These are phyloP conservation scores for Drosophila littoralis DNA, from an alignment of 1,140 invertebrate genomes.

Conservation along the genomic window DNA sequence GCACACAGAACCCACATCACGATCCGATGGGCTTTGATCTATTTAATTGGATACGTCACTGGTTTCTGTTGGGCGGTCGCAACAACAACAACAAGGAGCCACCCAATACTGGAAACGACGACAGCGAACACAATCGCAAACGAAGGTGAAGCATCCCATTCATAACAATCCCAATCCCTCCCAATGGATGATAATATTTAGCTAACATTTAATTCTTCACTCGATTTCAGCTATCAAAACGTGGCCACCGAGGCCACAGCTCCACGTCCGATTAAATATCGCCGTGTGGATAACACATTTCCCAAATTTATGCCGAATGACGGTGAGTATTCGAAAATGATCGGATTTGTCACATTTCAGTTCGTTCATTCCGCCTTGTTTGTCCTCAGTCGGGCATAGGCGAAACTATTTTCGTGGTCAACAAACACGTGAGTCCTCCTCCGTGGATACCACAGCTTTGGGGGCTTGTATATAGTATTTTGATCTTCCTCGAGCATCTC, in stretches of 20 bases:
- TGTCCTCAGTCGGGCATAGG: no score
- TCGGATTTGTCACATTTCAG: no score
- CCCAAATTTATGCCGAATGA: slow-evolving; percentile 73
- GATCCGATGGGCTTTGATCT: slow-evolving; percentile 66
- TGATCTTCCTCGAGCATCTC: no score
- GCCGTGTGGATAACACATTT: slow-evolving; percentile 73
- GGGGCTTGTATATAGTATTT: no score
- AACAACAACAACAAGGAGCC: slow-evolving; percentile 35
- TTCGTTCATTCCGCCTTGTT: no score
- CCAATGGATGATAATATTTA: background rate
- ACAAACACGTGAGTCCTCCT: no score
- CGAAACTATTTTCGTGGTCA: no score
- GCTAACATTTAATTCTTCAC: background rate
- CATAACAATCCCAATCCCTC: background rate
- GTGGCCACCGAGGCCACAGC: background rate
- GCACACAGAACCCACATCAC: slow-evolving; percentile 3
- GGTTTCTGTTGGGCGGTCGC: slow-evolving; percentile 42
- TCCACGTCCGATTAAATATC: slow-evolving; percentile 63
- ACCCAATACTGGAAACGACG: slow-evolving; percentile 6
- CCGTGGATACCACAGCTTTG: no score
- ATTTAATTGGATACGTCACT: slow-evolving; percentile 41
- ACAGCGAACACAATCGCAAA: slow-evolving; percentile 9
- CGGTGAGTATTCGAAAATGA: slow-evolving; percentile 21
- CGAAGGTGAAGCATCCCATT: slow-evolving; percentile 24
- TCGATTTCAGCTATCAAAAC: background rate